phyloP scores from a whole-genome alignment of 2,888 invertebrate genomes.

The Luperina testacea region DNA sequence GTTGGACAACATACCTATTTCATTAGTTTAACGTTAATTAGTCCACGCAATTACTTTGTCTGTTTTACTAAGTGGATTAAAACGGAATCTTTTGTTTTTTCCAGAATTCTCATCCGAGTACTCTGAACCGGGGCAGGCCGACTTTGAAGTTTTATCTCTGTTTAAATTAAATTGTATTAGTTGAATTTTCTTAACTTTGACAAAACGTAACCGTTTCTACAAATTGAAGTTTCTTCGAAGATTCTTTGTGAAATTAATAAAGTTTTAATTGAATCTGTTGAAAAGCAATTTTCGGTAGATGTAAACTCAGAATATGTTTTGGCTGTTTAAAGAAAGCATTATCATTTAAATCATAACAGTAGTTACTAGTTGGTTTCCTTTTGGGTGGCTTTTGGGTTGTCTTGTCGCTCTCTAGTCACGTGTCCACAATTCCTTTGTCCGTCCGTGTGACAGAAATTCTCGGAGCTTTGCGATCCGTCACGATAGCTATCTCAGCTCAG shows the following conservation, averaged over 20 bases:
- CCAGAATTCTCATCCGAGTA: conserved; percentile 51
- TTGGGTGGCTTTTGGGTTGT: conserved; percentile 27
- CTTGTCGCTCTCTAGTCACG: conserved; percentile 65
- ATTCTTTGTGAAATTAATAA: conserved; percentile 88
- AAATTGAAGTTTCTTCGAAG: conserved; percentile 80
- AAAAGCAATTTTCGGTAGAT: conserved; percentile 82
- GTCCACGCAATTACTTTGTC: conserved; percentile 46
- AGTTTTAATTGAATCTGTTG: conserved; percentile 88
- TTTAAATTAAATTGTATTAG: conserved; percentile 87
- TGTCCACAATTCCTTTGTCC: conserved; percentile 75
- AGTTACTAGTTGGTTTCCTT: conserved; percentile 32
- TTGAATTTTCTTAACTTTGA: conserved; percentile 82
- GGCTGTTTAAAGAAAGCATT: conserved; percentile 59
- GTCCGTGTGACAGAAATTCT: conserved; percentile 74
- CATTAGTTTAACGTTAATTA: conserved; percentile 55
- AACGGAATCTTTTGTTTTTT: conserved; percentile 58
- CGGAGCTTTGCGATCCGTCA: conserved; percentile 73
- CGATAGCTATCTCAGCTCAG: conserved; percentile 74
- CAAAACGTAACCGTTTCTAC: conserved; percentile 83
- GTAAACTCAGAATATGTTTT: conserved; percentile 71
- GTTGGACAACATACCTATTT: conserved; percentile 34
- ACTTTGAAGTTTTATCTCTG: conserved; percentile 79
- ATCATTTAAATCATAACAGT: conserved; percentile 57
- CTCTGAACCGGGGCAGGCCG: conserved; percentile 57
- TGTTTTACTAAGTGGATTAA: conserved; percentile 60